These are phyloP conservation scores for Callimorpha dominula DNA, from an alignment of 2,888 invertebrate species.

Conservation along the genomic window DNA sequence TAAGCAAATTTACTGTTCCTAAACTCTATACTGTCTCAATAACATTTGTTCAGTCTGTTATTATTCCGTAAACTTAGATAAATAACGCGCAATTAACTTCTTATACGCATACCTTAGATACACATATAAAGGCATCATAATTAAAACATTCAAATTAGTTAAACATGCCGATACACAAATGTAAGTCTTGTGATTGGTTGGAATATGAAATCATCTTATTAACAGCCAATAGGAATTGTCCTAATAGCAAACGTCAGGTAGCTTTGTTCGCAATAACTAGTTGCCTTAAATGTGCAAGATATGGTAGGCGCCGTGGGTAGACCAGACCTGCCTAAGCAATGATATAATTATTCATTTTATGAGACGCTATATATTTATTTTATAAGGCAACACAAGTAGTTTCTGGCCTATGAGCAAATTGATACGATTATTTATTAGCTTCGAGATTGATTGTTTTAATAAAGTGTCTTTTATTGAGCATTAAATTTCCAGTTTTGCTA, in stretches of 20 bases:
- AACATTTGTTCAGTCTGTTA: not conserved
- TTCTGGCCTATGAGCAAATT: slow-evolving; percentile 26
- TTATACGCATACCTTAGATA: slow-evolving; percentile 43
- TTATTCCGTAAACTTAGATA: slow-evolving; percentile 1
- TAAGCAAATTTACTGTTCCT: not conserved
- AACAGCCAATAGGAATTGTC: slow-evolving; percentile 36
- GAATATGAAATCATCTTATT: slow-evolving; percentile 14
- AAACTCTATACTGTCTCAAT: not conserved
- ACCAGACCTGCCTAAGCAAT: slow-evolving; percentile 33
- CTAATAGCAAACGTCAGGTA: slow-evolving; percentile 20
- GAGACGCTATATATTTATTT: slow-evolving; percentile 19
- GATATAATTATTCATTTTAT: slow-evolving; percentile 40
- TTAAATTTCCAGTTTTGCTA: slow-evolving; percentile 19
- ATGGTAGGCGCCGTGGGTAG: slow-evolving; percentile 50
- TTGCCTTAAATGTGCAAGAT: slow-evolving; percentile 51
- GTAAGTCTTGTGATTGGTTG: slow-evolving; percentile 30
- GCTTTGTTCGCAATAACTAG: slow-evolving; percentile 43
- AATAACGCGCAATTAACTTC: slow-evolving; percentile 43
- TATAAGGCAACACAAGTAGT: slow-evolving; percentile 17
- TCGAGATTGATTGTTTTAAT: slow-evolving; percentile 29
- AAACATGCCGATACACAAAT: slow-evolving; percentile 13
- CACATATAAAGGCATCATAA: slow-evolving; percentile 38
- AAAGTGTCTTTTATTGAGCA: slow-evolving; percentile 19
- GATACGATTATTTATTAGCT: slow-evolving; percentile 18
- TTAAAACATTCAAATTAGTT: slow-evolving; percentile 39